Evolutionary conservation across 2,888 invertebrate genomes (phyloP), one percentile per base, ranked within the genome.

Genomic region (Andrena minutula): DNA sequence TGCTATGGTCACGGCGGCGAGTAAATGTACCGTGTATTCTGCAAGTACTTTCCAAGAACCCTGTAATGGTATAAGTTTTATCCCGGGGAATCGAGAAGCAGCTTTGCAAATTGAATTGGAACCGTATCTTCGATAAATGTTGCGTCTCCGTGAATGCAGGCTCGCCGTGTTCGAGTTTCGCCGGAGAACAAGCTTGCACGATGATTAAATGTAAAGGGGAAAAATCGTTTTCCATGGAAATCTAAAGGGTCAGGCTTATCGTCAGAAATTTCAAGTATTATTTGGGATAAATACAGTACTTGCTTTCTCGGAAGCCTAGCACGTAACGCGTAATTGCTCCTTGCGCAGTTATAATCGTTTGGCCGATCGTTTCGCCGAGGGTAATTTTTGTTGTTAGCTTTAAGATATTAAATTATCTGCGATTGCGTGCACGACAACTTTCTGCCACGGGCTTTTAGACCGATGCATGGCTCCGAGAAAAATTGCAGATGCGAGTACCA

Each of bases 261-360:
- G 64, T 64, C n/a, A 10, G 30, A 58, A 79, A 70, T 79, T 79
- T 41, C 1, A 60, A 78, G 79, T 64, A 79, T 79, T 79, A 70
- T 70, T 79, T 51, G 35, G 32, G 49, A 64, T 79, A 79, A 79
- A 70, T 16, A 60, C 30, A 6, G 49, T 70, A 12, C 49, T 35
- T 23, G 12, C 26, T 26, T 26, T 10, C 41, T 12, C 28, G 51
- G 35, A n/a, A 41, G 8, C 23, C 41, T 26, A 20, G 35, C 79
- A 79, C 79, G 79, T 70, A 56, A 70, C 35, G 8, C 58, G 26
- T 79, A 79, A 79, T 79, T 70, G 30, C 63, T 23, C 20, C 6
- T 20, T 79, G 26, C 56, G 8, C 30, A 41, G 47, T 69, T 61
- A 20, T 35, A 79, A 79, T 78, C 69, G 10, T 41, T 26, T 2